phyloP scores from a whole-genome alignment of 2,797 vertebrate genomes.

The Chelidonichthys spinosus region DNA sequence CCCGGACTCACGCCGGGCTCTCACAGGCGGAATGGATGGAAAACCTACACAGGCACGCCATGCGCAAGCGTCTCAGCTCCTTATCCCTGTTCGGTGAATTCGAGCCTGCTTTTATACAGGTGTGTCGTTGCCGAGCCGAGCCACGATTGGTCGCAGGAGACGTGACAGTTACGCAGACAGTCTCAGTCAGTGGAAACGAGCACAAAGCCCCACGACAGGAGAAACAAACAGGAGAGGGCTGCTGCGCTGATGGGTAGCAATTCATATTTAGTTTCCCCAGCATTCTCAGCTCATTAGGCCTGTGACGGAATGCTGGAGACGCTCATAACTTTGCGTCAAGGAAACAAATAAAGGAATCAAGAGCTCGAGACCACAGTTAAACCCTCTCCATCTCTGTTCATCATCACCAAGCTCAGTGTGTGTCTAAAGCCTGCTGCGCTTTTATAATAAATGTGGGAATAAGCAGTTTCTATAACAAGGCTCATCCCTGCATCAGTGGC shows the following conservation, averaged over 20 bases:
- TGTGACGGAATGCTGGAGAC: neutral
- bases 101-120: conserved; percentile 74
- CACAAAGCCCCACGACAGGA: neutral
- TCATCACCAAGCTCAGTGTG: neutral
- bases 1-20: conserved; percentile 12
- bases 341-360: neutral
- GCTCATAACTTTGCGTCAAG: no score
- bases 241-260: neutral
- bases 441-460: neutral
- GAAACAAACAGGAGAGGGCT: no score
- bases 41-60: neutral
- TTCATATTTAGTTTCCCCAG: neutral
- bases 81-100: neutral
- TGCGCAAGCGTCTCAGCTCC: neutral
- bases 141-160: conserved; percentile 68
- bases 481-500: no score
- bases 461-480: neutral
- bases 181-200: neutral
- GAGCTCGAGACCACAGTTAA: neutral
- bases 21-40: conserved; percentile 8
- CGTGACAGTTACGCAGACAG: conserved; percentile 36
- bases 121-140: conserved; percentile 52
- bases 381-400: neutral
- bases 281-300: neutral
- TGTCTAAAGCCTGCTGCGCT: no score